Percentiles rank a stretch among this genome's conserved stretches.
Conservation (phyloP, 2,113 vertebrate genomes). For the Chamaetylas fuelleborni region DNA sequence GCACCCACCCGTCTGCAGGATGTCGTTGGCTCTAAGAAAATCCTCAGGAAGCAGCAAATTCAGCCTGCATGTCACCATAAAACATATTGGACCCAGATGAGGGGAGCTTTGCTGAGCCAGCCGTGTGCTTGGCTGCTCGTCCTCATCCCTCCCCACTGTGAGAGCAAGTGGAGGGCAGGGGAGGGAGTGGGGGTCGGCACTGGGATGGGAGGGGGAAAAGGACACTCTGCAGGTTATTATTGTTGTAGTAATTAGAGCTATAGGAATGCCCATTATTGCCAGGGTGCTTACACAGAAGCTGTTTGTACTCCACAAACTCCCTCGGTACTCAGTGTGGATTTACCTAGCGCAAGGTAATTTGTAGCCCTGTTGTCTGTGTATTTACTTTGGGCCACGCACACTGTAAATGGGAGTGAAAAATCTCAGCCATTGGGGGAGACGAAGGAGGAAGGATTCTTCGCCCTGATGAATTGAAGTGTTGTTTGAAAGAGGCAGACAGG, state of each 20-base stretch:
- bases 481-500: conserved; percentile 58
- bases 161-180: conserved; percentile 53
- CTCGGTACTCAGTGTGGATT: neutral
- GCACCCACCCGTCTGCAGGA: neutral
- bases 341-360: conserved; percentile 45
- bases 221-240: neutral
- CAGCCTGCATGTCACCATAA: neutral
- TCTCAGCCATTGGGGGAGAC: neutral
- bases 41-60: neutral
- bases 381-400: neutral
- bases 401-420: neutral
- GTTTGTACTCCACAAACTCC: neutral
- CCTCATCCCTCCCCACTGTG: neutral
- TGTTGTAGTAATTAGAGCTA: conserved; percentile 30
- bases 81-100: conserved; percentile 24
- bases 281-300: conserved; percentile 18
- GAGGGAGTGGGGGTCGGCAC: neutral
- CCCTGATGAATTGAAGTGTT: conserved; percentile 53
- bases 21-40: neutral
- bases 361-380: conserved; percentile 14
- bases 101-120: neutral
- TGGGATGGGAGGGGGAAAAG: neutral
- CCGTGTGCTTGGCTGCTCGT: neutral
- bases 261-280: conserved; percentile 6
- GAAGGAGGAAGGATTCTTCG: conserved; percentile 23